These are phyloP conservation scores for Pseudopodoces humilis DNA, from an alignment of 2,113 vertebrate genomes.

Conservation along the genomic window DNA sequence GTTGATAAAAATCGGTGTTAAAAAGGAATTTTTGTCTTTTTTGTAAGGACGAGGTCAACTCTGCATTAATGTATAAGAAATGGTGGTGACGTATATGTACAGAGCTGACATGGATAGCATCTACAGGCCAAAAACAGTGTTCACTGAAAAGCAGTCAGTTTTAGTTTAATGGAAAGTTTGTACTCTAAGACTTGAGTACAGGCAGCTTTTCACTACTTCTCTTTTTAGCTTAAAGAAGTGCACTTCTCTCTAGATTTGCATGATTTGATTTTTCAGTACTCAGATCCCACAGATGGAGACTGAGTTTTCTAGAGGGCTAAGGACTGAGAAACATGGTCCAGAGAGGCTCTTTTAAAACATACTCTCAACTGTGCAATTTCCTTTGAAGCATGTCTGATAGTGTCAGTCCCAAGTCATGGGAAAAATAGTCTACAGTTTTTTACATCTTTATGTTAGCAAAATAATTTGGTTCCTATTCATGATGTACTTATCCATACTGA, in stretches of 20 bases:
- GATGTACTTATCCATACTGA: not conserved
- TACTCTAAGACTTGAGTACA: not conserved
- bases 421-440: not conserved
- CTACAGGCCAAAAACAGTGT: not conserved
- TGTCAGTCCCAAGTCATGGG: not conserved
- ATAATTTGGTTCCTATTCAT: not conserved
- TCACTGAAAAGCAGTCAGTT: not conserved
- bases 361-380: not conserved
- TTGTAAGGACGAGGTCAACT: not conserved
- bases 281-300: not conserved
- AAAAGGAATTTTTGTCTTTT: not conserved
- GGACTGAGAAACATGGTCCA: not conserved
- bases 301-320: not conserved
- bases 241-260: not conserved
- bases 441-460: not conserved
- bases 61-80: not conserved
- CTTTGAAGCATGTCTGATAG: conserved; percentile 38
- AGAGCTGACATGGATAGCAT: not conserved
- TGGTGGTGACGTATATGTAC: not conserved
- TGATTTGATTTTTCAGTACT: not conserved
- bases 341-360: not conserved
- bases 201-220: not conserved
- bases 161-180: not conserved
- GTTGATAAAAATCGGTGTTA: not conserved
- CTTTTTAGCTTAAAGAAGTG: not conserved